A percentile compares a stretch with the other conserved stretches of the same genome.
Evolutionary conservation across 2,797 vertebrate species (phyloP).

Genomic region (Ceryle rudis): DNA sequence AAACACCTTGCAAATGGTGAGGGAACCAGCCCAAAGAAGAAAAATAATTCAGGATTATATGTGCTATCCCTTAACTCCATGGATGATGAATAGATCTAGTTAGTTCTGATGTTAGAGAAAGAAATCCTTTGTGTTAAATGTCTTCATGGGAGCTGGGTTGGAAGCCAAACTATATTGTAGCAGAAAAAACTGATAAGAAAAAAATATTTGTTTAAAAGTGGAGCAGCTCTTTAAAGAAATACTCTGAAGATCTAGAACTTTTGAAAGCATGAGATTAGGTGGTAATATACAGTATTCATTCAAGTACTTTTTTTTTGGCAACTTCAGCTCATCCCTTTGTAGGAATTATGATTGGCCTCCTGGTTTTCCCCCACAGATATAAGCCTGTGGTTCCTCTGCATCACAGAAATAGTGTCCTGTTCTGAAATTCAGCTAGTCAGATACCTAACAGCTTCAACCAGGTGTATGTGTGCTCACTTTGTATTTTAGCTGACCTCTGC

Average conservation of each 20-base stretch:
- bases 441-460: background rate
- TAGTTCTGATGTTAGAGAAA: background rate
- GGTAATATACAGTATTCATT: background rate
- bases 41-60: background rate
- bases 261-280: background rate
- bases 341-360: background rate
- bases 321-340: background rate
- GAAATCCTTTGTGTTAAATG: background rate
- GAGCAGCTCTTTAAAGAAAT: constrained; percentile 17
- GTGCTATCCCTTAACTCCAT: background rate
- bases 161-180: constrained; percentile 42
- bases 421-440: background rate
- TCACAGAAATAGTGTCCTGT: background rate
- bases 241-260: background rate
- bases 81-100: background rate
- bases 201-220: background rate
- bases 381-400: background rate
- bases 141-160: background rate
- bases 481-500: background rate
- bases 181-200: constrained; percentile 21
- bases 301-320: background rate
- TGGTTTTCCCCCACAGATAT: background rate
- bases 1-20: background rate
- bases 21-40: background rate
- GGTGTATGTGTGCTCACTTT: background rate